Evolutionary conservation across 2,113 vertebrate genomes (phyloP).

Genomic region (Rhodinocichla rosea): DNA sequence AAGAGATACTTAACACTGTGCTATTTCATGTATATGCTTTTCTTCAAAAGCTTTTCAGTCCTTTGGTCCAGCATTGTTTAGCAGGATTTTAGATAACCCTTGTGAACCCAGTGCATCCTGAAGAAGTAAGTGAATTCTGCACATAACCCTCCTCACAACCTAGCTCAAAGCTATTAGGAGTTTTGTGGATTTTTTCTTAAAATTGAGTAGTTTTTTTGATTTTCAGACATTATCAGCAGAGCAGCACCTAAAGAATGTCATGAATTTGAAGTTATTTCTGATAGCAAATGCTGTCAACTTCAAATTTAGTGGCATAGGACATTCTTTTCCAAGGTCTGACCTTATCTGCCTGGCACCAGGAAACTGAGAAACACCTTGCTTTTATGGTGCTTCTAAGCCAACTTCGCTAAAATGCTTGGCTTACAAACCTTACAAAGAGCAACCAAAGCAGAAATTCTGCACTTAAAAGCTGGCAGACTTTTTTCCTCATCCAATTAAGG

Average conservation of each 20-base stretch:
- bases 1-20: neutral
- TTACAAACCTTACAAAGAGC: conserved; percentile 17
- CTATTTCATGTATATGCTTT: conserved; percentile 8
- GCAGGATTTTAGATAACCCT: neutral
- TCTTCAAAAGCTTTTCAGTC: conserved; percentile 39
- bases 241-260: conserved; percentile 19
- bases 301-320: neutral
- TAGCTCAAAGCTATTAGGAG: conserved; percentile 37
- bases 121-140: neutral
- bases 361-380: neutral
- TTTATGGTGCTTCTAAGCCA: neutral
- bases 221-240: neutral
- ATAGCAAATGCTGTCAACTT: neutral
- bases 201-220: conserved; percentile 6
- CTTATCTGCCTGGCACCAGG: conserved; percentile 20
- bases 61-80: conserved; percentile 9
- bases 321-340: neutral
- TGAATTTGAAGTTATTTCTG: conserved; percentile 21
- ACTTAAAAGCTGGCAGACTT: neutral
- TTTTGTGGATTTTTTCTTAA: neutral
- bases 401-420: neutral
- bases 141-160: neutral
- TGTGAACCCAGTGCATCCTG: neutral
- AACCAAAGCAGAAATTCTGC: conserved; percentile 17
- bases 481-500: conserved; percentile 14